Evolutionary conservation across 2,797 vertebrate species (phyloP).

Genomic region (Myotis myotis): DNA sequence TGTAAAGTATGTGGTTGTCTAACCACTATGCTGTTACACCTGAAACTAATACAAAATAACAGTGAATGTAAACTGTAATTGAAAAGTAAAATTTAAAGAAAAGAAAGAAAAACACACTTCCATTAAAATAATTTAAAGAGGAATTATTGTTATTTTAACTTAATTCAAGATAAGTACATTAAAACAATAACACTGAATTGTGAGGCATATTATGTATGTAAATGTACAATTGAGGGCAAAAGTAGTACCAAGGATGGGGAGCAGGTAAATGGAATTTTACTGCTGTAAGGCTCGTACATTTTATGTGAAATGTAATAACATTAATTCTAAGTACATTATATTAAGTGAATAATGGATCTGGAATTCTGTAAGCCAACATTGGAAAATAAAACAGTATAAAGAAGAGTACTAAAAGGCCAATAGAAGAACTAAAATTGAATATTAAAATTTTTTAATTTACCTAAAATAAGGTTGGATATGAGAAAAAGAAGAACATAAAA

Average conservation of each 20-base stretch:
- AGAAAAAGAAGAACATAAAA: background rate
- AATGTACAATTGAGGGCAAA: background rate
- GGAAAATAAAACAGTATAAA: background rate
- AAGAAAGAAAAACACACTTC: background rate
- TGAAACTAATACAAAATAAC: background rate
- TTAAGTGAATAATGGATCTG: constrained; percentile 8
- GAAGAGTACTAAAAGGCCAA: background rate
- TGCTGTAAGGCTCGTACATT: background rate
- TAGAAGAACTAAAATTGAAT: constrained; percentile 16
- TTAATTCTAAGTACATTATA: background rate
- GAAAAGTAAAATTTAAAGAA: background rate
- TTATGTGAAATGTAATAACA: background rate
- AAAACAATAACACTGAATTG: background rate
- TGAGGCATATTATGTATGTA: background rate
- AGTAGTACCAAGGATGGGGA: background rate
- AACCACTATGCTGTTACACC: background rate
- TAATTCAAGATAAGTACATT: background rate
- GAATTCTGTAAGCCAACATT: background rate
- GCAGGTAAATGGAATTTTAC: background rate
- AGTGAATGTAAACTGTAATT: background rate
- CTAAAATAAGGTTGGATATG: background rate
- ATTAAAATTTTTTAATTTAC: background rate
- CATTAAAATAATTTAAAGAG: constrained; percentile 11
- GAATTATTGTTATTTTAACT: constrained; percentile 39
- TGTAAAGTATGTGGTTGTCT: background rate